These are phyloP conservation scores for Caradrina clavipalpis DNA, from an alignment of 2,888 invertebrate species.

Conservation along the genomic window DNA sequence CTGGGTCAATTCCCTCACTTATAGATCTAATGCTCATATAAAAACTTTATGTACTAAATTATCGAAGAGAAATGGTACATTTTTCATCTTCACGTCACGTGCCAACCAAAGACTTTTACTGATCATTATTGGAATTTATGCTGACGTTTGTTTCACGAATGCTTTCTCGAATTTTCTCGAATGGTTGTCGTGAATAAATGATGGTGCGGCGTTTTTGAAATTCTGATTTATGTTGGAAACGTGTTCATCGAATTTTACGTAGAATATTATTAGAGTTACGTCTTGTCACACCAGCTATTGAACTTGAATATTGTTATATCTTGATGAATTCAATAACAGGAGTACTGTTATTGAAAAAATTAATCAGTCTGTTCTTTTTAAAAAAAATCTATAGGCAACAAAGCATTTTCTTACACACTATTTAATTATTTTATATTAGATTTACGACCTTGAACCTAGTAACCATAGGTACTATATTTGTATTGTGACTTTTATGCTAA, in stretches of 20 bases:
- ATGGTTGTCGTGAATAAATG: slow-evolving; percentile 19
- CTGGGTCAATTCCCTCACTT: slow-evolving; percentile 72
- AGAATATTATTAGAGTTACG: neutral
- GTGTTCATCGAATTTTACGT: slow-evolving; percentile 18
- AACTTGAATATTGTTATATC: slow-evolving; percentile 3
- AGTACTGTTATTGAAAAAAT: neutral
- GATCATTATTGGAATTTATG: slow-evolving; percentile 47
- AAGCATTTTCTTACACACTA: neutral
- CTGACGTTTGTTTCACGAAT: slow-evolving; percentile 36
- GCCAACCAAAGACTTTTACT: slow-evolving; percentile 37
- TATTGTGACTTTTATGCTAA: neutral
- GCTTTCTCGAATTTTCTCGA: slow-evolving; percentile 9
- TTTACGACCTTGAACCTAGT: neutral
- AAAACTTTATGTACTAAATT: slow-evolving; percentile 63
- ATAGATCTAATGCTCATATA: slow-evolving; percentile 73
- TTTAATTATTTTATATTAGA: neutral
- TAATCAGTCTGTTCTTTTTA: neutral
- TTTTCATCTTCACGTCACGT: slow-evolving; percentile 51
- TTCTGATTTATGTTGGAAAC: slow-evolving; percentile 26
- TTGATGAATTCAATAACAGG: neutral
- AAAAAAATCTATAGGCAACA: neutral
- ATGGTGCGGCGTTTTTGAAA: slow-evolving; percentile 19
- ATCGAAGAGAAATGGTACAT: slow-evolving; percentile 41
- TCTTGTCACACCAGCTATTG: slow-evolving; percentile 1
- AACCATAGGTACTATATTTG: too few relatives aligned